Evolutionary conservation across 2,888 invertebrate genomes (phyloP).

Genomic region (Meiosimyza decipiens): DNA sequence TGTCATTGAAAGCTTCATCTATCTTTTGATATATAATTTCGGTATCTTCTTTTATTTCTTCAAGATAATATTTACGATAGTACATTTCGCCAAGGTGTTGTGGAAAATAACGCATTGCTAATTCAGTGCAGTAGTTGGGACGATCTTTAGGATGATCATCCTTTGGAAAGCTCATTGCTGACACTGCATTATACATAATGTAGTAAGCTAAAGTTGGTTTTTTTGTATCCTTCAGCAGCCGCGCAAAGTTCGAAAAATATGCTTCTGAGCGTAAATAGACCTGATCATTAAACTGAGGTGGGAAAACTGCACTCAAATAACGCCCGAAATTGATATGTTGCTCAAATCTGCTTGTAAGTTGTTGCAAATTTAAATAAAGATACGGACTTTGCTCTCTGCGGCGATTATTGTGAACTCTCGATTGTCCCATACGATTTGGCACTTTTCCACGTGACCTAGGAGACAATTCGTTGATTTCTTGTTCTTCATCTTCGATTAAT

Average conservation of each 20-base stretch:
- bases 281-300: conserved; percentile 44
- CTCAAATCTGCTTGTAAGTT: conserved; percentile 48
- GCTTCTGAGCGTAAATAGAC: conserved; percentile 53
- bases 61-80: conserved; percentile 46
- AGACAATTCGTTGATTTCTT: conserved; percentile 12
- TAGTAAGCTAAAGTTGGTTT: conserved; percentile 56
- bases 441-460: neutral
- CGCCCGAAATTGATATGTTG: conserved; percentile 55
- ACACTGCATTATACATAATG: conserved; percentile 56
- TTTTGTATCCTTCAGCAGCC: conserved; percentile 45
- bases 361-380: conserved; percentile 44
- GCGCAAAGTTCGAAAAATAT: conserved; percentile 54
- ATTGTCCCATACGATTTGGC: conserved; percentile 43
- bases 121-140: conserved; percentile 49
- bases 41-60: conserved; percentile 49
- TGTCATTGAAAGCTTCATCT: conserved; percentile 40
- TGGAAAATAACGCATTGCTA: conserved; percentile 56
- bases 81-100: conserved; percentile 58
- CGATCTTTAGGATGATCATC: conserved; percentile 42
- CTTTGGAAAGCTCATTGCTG: conserved; percentile 47
- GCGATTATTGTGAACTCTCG: conserved; percentile 46
- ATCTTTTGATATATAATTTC: conserved; percentile 50
- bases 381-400: conserved; percentile 35
- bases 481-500: conserved; percentile 31
- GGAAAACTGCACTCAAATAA: conserved; percentile 54